A percentile compares a stretch with the other conserved stretches of the same genome.
Conservation (phyloP, 2,888 invertebrate species). For the Criorhina ranunculi region DNA sequence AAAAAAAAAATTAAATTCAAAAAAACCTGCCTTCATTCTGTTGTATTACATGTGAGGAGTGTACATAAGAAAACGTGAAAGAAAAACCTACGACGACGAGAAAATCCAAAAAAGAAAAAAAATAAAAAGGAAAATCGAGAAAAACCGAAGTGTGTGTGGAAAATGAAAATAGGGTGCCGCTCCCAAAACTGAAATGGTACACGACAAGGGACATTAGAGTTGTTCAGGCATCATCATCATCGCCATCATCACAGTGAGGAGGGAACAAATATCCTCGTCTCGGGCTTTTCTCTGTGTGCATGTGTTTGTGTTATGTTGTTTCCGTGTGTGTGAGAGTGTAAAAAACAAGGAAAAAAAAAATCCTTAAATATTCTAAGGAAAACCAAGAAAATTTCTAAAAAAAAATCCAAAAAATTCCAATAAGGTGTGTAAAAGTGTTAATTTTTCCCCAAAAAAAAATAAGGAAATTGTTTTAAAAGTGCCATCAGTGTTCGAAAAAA, state of each 20-base stretch:
- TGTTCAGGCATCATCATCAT: conserved; percentile 75
- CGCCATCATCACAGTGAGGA: conserved; percentile 60
- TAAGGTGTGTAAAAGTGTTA: conserved; percentile 20
- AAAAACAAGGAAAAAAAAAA: conserved; percentile 39
- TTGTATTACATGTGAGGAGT: conserved; percentile 49
- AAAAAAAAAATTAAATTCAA: conserved; percentile 22
- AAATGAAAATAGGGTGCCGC: conserved; percentile 74
- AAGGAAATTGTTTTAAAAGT: conserved; percentile 13
- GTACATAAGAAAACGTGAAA: conserved; percentile 34
- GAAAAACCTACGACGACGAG: conserved; percentile 1
- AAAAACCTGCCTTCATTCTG: conserved; percentile 42
- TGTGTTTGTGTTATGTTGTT: conserved; percentile 42
- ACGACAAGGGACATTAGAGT: conserved; percentile 73
- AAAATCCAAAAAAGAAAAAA: conserved; percentile 44
- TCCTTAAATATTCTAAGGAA: conserved; percentile 34
- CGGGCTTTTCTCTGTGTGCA: conserved; percentile 49
- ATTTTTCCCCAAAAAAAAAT: conserved; percentile 4
- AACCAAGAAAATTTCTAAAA: conserved; percentile 34
- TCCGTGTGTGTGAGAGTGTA: conserved; percentile 39
- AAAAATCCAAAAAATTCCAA: conserved; percentile 1
- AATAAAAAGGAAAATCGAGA: conserved; percentile 39
- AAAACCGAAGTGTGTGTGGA: conserved; percentile 58
- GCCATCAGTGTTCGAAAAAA: neutral
- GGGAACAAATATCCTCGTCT: conserved; percentile 61
- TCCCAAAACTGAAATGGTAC: conserved; percentile 75